These are phyloP conservation scores for Dolichopus griseipennis DNA, from an alignment of 2,888 invertebrate genomes.

Conservation along the genomic window DNA sequence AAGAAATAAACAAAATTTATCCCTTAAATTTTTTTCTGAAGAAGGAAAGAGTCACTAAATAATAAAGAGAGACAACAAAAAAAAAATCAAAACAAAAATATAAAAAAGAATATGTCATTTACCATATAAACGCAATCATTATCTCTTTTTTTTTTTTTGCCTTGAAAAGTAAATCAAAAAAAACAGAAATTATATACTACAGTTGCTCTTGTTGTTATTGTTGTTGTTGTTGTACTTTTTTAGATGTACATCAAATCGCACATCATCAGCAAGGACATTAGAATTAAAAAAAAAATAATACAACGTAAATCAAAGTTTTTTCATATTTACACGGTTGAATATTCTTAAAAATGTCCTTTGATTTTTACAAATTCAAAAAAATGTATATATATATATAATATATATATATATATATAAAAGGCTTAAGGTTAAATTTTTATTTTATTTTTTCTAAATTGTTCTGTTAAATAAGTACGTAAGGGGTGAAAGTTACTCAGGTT, in stretches of 20 bases:
- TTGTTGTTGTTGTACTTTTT: no score
- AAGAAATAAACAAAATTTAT: background rate
- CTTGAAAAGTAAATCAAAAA: background rate
- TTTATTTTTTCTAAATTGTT: no score
- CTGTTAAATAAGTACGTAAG: no score
- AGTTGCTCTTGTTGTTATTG: no score
- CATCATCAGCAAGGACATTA: no score
- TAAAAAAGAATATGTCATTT: background rate
- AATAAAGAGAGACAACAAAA: background rate
- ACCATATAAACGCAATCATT: conserved; percentile 1
- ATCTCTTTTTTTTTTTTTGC: background rate
- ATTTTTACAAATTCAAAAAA: background rate
- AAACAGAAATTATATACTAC: background rate
- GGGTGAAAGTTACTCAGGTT: no score
- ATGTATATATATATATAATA: no score
- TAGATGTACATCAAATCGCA: no score
- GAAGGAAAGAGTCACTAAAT: background rate
- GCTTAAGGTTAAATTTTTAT: background rate
- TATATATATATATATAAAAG: background rate
- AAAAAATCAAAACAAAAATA: background rate
- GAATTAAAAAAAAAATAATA: background rate
- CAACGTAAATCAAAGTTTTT: background rate
- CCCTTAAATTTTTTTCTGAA: background rate
- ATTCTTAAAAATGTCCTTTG: background rate
- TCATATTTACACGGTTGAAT: background rate